Base-by-base conservation (phyloP, 1,140 invertebrate species). In the Ips typographus region DNA sequence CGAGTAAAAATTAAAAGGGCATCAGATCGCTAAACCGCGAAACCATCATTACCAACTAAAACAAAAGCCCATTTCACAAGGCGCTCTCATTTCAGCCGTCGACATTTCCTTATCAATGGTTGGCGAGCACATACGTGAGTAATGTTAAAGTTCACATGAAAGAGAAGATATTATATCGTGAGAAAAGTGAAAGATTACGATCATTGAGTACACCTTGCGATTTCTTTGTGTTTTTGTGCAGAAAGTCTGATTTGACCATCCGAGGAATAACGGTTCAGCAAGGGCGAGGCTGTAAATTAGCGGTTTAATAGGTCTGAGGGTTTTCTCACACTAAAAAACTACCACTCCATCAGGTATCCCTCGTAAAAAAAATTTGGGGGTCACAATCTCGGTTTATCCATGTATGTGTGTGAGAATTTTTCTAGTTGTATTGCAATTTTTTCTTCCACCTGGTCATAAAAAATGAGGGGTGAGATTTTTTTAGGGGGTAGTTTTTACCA, bases 71-170 rank as follows among this genome's bases (percentile, higher is more conserved):
- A 66, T 65, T 65, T 65, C 62, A 51, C 62, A 56, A 65, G 6
- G 44, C 8, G 42, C 55, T 66, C 64, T 58, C 64, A 58, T 66
- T 66, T 66, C 42, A 47, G 8, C 55, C 44, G 42, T 40, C 57
- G 55, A 66, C 64, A 49, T 66, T 66, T 57, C 55, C 55, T 66
- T 66, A 66, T 66, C 64, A 66, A 66, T 58, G 64, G 53, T 44
- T 65, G n/a, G 53, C 64, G 55, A 42, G 22, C 62, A 66, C 55
- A 66, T 66, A 66, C 64, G 64, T 66, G 64, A 66, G 64, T 58
- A 66, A 66, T 57, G 43, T 43, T 49, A 66, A 66, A 66, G 64
- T 66, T 66, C 64, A 66, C 64, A 66, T 63, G 61, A 58, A 66
- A 38, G 55, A 66, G 41, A 66, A 44, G 55, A 47, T 66, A 66